Base-by-base conservation (phyloP, 2,113 vertebrate species). In the Dromaius novaehollandiae region DNA sequence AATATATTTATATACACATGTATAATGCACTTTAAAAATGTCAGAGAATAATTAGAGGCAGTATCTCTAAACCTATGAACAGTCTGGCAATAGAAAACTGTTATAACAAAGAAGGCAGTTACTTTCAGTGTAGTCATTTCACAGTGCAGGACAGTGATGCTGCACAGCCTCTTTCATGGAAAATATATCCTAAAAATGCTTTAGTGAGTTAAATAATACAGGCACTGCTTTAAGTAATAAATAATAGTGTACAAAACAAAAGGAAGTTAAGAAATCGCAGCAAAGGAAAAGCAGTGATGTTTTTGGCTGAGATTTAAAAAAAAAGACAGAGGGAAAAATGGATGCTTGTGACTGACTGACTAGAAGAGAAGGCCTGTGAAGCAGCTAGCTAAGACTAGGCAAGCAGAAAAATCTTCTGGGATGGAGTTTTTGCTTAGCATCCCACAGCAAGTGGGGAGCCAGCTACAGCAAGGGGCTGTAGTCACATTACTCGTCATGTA, bases 151-250 rank as follows among this genome's bases (percentile, higher is more conserved):
- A 70, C 55, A 78, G 34, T 25, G 53, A 66, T 64, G 28, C n/a
- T 56, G 51, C 46, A 60, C 38, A 42, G 48, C 36, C 30, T 63
- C 36, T 76, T 92, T 86, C 66, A 38, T 80, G 75, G 78, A 63
- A 87, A 74, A 12, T 4, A 1, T 40, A 73, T 73, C 50, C 44
- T 82, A 8, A 38, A 94, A 89, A 77, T 77, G 44, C 30, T 74
- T 66, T 64, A 58, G 40, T 25, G 63, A 93, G 26, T 82, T 89
- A 89, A 94, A 89, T 56, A 95, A 89, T 56, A 95, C 48, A 89
- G 65, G 26, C 65, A 50, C 7, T 40, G 74, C 70, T 85, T 85
- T 92, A 92, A 93, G 85, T 76, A 86, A 89, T 61, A 82, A 87
- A 79, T 58, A 70, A 34, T 25, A 22, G 25, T 58, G 42, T 83